Evolutionary conservation across 2,113 vertebrate species (phyloP), one percentile per base, ranked within the genome.

Genomic region (Megaceryle torquata): DNA sequence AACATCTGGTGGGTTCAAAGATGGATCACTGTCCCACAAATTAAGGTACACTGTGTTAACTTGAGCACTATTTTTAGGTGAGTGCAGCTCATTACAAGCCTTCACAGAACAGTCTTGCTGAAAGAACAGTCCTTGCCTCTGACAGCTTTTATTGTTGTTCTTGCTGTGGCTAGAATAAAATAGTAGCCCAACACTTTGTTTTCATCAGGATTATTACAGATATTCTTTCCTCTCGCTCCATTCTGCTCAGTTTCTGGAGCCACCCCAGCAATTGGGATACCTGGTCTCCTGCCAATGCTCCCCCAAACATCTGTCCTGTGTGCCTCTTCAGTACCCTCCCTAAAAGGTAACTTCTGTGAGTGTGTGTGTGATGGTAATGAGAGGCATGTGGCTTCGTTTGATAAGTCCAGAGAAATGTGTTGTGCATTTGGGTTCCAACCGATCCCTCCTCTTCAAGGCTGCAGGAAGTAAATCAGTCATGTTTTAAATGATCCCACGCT

Each of bases 381-480:
- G 89, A 87, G 63, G 67, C 89, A 91, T 77, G 89, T 94, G 91
- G 57, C 74, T 92, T 44, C 17, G 0, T 92, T 94, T 82, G 87
- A 65, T 94, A 96, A 95, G 89, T 94, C 95, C 93, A 54, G 85
- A 89, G 75, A 89, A 95, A 92, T 63, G 59, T 51, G 87, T 86
- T 89, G 79, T 91, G 56, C 72, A 4, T 91, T 95, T 89, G 86
- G 77, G 74, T 93, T 95, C 91, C 91, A 64, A 89, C 39, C 0
- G 7, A 93, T 89, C 91, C 94, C 82, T 88, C 71, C 87, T 93
- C 91, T 89, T 94, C 75, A 85, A 80, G 91, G 93, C 91, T 96
- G 94, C 87, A 94, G 95, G 94, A 95, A 96, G 93, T 96, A 97
- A 96, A 96, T 96, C 94, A 93, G 84, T 96, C 84, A 17, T 93